phyloP scores from a whole-genome alignment of 2,888 invertebrate species.

The Microplitis deprimator region DNA sequence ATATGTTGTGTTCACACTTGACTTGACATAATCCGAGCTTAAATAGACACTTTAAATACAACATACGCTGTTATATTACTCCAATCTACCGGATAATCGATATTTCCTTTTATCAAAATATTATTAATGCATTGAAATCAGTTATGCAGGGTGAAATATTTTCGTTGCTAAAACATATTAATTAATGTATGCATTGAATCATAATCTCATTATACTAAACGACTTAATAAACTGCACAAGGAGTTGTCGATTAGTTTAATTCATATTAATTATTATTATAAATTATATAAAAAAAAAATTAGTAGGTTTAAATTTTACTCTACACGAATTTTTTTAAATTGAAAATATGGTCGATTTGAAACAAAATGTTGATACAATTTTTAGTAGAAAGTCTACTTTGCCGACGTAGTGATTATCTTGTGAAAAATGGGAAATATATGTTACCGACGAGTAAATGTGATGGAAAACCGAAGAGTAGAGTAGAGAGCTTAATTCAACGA shows the following conservation, averaged over 20 bases:
- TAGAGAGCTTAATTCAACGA: not conserved
- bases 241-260: not conserved
- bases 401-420: not conserved
- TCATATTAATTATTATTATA: not conserved
- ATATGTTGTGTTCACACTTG: not conserved
- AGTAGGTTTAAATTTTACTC: too few species aligned
- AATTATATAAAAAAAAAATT: not conserved
- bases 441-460: not conserved
- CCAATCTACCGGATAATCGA: not conserved
- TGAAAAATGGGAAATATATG: not conserved
- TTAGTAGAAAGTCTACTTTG: not conserved
- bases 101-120: not conserved
- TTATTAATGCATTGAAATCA: not conserved
- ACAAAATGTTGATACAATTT: not conserved
- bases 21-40: not conserved
- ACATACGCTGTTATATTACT: not conserved
- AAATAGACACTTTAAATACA: not conserved
- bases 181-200: not conserved
- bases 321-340: too few species aligned
- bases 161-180: not conserved
- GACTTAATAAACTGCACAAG: not conserved
- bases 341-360: not conserved
- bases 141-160: not conserved
- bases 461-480: not conserved
- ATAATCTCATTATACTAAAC: not conserved